Evolutionary conservation across 1,140 invertebrate genomes (phyloP), one percentile per base, ranked within the genome.

Genomic region (Hesperophylax magnus): DNA sequence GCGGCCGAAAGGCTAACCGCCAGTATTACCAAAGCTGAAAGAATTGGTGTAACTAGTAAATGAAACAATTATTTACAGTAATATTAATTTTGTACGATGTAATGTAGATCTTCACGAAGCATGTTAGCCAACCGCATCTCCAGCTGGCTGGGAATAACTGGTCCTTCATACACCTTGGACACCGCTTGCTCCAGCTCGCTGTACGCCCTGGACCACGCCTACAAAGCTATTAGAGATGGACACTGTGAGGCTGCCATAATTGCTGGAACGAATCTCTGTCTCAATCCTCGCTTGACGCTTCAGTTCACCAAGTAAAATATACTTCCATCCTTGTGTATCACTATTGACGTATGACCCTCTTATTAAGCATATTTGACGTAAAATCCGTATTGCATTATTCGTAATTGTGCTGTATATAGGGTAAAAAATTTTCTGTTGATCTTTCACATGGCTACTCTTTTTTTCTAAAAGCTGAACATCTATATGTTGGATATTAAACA

Each of bases 121-220:
- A 98, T 98, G 97, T 92, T 98, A 87, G 95, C 96, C 1, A 97
- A 98, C 88, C 91, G 97, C 75, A 92, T 98, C 61, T 97, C 96
- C 1, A 94, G 94, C 82, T 94, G 92, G 91, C 85, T 95, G 0
- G 92, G 93, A 56, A 86, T 93, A 0, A 92, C 90, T 80, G 94
- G 94, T 72, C 96, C 96, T 0, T 96, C 96, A 72, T 96, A 94
- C 86, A 92, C 94, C 1, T 92, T 97, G 6, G 97, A 98, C 87
- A 96, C 96, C 7, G 97, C 97, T 9, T 98, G 97, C 87, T 97
- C 96, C n/a, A 97, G 97, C 14, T 96, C 96, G 82, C 88, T 97
- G 14, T 93, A 95, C 84, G 97, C 96, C 0, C 84, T 98, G 54
- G 94, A 97, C 85, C 93, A 96, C 79, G 97, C 96, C 17, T 94